Percentiles rank a stretch among this genome's conserved stretches.
phyloP scores from a whole-genome alignment of 2,113 vertebrate species.

The Manacus vitellinus region DNA sequence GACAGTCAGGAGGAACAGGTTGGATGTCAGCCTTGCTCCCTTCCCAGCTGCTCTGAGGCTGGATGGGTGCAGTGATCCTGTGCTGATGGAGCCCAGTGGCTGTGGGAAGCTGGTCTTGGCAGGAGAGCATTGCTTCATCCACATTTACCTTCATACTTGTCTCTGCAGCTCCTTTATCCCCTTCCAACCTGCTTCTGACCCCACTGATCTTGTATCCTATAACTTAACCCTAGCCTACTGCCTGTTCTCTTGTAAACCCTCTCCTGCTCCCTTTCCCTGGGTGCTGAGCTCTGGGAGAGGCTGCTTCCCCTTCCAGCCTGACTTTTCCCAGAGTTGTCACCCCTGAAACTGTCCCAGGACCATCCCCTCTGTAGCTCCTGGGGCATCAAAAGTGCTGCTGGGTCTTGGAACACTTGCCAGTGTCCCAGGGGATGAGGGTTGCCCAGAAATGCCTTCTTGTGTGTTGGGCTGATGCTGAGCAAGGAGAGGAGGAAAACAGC shows the following conservation, averaged over 20 bases:
- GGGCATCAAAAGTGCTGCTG: background rate
- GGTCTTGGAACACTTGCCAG: background rate
- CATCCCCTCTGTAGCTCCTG: too few relatives aligned
- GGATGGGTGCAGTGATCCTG: background rate
- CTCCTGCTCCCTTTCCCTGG: background rate
- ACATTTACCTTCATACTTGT: accelerated
- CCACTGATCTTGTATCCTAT: background rate
- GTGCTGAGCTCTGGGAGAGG: background rate
- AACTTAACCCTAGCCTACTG: background rate
- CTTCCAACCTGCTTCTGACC: background rate
- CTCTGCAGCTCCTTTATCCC: background rate
- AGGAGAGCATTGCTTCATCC: background rate
- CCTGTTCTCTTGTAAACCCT: background rate
- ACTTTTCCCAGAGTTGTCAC: background rate
- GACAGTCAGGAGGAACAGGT: background rate
- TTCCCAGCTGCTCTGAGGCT: background rate
- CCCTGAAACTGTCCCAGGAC: background rate
- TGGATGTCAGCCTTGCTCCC: background rate
- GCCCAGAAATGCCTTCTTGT: background rate
- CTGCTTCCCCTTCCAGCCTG: background rate
- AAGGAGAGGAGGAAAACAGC: background rate
- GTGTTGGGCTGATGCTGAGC: background rate
- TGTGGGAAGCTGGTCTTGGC: background rate
- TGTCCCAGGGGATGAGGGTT: background rate
- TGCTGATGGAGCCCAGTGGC: too few relatives aligned